phyloP scores from a whole-genome alignment of 2,113 vertebrate genomes.

The Callaeas wilsoni region DNA sequence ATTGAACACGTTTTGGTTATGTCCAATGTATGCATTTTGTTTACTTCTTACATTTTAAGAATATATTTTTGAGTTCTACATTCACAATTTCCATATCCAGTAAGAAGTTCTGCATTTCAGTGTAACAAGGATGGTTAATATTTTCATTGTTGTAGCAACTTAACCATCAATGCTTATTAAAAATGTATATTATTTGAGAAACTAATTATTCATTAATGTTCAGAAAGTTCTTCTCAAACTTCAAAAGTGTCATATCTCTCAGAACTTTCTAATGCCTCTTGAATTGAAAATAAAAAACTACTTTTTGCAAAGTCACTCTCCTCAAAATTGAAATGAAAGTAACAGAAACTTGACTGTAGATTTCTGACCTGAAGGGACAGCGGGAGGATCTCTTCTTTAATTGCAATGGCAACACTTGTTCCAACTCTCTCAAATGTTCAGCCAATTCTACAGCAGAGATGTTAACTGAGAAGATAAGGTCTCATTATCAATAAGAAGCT shows the following conservation, averaged over 20 bases:
- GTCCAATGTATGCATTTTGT: background rate
- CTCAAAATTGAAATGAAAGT: background rate
- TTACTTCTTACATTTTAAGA: background rate
- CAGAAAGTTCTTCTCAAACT: background rate
- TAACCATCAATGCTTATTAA: background rate
- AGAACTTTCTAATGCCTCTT: background rate
- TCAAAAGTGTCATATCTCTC: background rate
- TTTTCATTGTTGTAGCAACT: background rate
- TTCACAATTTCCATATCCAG: background rate
- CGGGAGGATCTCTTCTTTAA: background rate
- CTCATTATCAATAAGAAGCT: background rate
- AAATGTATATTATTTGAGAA: background rate
- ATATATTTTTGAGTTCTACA: background rate
- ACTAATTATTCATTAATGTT: background rate
- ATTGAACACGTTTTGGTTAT: background rate
- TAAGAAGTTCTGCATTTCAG: background rate
- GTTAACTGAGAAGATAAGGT: background rate
- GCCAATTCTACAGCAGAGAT: background rate
- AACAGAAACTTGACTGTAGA: background rate
- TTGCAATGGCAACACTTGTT: background rate
- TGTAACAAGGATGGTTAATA: background rate
- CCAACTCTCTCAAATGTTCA: background rate
- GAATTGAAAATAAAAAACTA: background rate
- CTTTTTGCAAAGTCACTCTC: background rate
- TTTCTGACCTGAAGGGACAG: background rate